phyloP scores from a whole-genome alignment of 2,888 invertebrate genomes.

The Priapulus caudatus region DNA sequence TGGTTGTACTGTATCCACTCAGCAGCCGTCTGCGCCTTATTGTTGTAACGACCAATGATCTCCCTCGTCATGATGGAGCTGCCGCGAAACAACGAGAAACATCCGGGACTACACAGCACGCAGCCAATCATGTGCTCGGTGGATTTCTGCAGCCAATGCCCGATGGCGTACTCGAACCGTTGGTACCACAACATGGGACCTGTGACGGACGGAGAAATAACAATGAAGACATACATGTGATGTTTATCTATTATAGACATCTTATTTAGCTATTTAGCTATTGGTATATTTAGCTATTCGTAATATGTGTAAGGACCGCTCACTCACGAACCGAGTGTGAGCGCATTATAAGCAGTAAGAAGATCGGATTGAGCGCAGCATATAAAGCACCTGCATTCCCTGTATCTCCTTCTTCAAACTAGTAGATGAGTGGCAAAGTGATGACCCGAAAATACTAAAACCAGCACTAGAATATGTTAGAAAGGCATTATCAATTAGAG shows the following conservation, averaged over 20 bases:
- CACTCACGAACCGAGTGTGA: too few relatives aligned
- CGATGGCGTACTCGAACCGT: slow-evolving; percentile 97
- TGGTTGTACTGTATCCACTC: slow-evolving; percentile 30
- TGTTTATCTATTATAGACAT: background rate
- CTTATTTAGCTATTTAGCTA: too few relatives aligned
- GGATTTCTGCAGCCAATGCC: slow-evolving; percentile 99
- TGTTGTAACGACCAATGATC: slow-evolving; percentile 68
- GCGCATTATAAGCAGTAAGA: too few relatives aligned
- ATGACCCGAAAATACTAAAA: too few relatives aligned
- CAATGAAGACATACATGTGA: background rate
- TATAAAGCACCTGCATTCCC: too few relatives aligned
- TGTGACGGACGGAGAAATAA: slow-evolving; percentile 27
- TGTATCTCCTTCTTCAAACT: too few relatives aligned
- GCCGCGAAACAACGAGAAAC: slow-evolving; percentile 91
- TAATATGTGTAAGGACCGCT: too few relatives aligned
- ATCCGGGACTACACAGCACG: slow-evolving; percentile 95
- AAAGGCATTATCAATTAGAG: too few relatives aligned
- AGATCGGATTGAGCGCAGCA: too few relatives aligned
- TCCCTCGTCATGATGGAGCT: slow-evolving; percentile 98
- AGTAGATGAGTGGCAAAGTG: too few relatives aligned
- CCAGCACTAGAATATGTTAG: too few relatives aligned
- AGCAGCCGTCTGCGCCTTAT: slow-evolving; percentile 18
- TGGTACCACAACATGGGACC: slow-evolving; percentile 99
- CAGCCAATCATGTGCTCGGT: slow-evolving; percentile 99
- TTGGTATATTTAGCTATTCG: too few relatives aligned